These are phyloP conservation scores for Hemichromis elongatus DNA, from an alignment of 2,113 vertebrate species.

Conservation along the genomic window DNA sequence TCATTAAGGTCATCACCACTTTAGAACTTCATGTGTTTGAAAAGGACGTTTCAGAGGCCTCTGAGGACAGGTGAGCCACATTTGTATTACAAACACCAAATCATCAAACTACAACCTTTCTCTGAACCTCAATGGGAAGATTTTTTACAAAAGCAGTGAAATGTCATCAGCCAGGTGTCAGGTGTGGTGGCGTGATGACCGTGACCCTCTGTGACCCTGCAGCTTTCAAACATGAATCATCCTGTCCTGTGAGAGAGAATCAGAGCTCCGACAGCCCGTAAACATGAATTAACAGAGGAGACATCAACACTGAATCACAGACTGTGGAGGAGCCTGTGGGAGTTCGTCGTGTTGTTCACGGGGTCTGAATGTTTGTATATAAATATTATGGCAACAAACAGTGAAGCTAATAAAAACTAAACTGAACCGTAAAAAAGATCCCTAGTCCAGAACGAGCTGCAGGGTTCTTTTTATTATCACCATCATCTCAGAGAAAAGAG, in stretches of 20 bases:
- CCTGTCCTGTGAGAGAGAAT: no score
- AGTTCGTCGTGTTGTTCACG: background rate
- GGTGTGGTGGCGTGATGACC: no score
- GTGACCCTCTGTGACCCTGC: no score
- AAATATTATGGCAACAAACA: background rate
- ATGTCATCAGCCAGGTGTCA: no score
- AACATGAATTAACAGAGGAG: no score
- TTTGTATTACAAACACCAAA: background rate
- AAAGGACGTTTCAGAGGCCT: background rate
- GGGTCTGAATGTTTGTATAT: background rate
- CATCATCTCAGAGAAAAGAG: background rate
- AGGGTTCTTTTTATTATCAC: background rate
- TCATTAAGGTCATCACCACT: background rate
- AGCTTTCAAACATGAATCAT: no score
- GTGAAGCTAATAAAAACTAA: background rate
- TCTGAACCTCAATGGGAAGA: no score
- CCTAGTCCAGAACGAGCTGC: background rate
- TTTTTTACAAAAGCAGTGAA: no score
- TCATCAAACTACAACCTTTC: no score
- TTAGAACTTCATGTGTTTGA: background rate
- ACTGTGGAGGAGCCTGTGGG: no score
- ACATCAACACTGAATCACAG: no score
- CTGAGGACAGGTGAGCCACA: background rate
- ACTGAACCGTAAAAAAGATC: background rate
- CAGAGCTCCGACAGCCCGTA: no score